Percentiles rank a stretch among this genome's conserved stretches.
phyloP scores from a whole-genome alignment of 2,888 invertebrate genomes.

The Dascillus cervinus region DNA sequence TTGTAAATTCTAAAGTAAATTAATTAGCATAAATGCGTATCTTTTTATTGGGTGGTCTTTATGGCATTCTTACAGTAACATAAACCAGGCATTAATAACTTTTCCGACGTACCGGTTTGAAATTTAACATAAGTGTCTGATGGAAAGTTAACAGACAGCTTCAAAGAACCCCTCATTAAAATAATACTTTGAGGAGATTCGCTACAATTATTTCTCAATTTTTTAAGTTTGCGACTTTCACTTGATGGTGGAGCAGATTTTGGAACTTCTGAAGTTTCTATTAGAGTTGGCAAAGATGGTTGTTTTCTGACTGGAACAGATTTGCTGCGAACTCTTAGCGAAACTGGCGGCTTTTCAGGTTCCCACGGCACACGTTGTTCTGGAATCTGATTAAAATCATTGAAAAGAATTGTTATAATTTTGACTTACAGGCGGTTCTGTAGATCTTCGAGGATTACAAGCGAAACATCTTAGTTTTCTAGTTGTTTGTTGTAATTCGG shows the following conservation, averaged over 20 bases:
- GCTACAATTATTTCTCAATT: constrained; percentile 1
- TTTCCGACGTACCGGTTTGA: constrained; percentile 29
- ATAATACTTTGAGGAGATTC: constrained; percentile 30
- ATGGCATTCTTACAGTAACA: constrained; percentile 12
- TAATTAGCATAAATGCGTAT: background rate
- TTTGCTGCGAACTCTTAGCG: constrained; percentile 25
- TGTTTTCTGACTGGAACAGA: constrained; percentile 27
- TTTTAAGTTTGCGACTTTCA: constrained; percentile 9
- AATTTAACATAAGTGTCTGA: constrained; percentile 35
- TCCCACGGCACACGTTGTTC: constrained; percentile 42
- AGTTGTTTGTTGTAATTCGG: constrained; percentile 14
- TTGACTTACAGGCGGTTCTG: constrained; percentile 5
- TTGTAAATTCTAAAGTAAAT: constrained; percentile 16
- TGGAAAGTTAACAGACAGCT: constrained; percentile 38
- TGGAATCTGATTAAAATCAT: constrained; percentile 28
- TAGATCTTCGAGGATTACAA: constrained; percentile 21
- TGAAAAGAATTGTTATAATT: constrained; percentile 7
- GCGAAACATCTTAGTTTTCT: constrained; percentile 31
- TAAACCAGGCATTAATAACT: constrained; percentile 21
- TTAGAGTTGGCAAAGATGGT: constrained; percentile 10
- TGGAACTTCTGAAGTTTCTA: constrained; percentile 3
- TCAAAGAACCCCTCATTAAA: constrained; percentile 34
- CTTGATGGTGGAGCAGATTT: constrained; percentile 4
- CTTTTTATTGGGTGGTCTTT: background rate
- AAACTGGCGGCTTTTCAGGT: constrained; percentile 30